Conservation (phyloP, 1,140 invertebrate species). For the Trichogramma pretiosum region DNA sequence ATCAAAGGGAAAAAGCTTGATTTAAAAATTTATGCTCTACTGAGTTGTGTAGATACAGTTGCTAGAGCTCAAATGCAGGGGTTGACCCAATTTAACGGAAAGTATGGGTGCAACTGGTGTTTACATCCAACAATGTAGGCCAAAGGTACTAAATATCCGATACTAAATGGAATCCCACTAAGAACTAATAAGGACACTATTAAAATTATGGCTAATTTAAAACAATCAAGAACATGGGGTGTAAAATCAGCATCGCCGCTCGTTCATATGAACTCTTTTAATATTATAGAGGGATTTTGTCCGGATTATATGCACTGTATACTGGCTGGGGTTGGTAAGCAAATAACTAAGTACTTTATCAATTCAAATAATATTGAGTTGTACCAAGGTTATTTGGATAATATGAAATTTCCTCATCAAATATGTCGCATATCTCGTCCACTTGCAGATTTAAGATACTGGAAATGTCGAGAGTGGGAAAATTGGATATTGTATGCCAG, state of each 20-base stretch:
- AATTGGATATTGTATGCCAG: too few relatives aligned
- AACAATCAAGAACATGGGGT: not conserved
- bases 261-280: not conserved
- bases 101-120: too few relatives aligned
- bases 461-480: too few relatives aligned
- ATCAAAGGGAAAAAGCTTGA: not conserved
- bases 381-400: not conserved
- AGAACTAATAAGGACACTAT: not conserved
- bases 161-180: not conserved
- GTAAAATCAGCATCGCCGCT: not conserved
- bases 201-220: not conserved
- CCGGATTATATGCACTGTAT: not conserved
- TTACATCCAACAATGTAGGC: not conserved
- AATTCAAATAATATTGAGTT: not conserved
- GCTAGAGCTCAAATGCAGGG: not conserved
- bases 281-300: not conserved
- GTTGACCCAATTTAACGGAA: too few relatives aligned
- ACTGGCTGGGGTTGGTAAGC: not conserved
- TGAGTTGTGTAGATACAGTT: not conserved
- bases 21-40: too few relatives aligned
- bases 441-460: not conserved
- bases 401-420: too few relatives aligned
- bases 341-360: not conserved
- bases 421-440: not conserved
- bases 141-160: not conserved